phyloP scores from a whole-genome alignment of 2,113 vertebrate species.

The Cichladusa arquata region DNA sequence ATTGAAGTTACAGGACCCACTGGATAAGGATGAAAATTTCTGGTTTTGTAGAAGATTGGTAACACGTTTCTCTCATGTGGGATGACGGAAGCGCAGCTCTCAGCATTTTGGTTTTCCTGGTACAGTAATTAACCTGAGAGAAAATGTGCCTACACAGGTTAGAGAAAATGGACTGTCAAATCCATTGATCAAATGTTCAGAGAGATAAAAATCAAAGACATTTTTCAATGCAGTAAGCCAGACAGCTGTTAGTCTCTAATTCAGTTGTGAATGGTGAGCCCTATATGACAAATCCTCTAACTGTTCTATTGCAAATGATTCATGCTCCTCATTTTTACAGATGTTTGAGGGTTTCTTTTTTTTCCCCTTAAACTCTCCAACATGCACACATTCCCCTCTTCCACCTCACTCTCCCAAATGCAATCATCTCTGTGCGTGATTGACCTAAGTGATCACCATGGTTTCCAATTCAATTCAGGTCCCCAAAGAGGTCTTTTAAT shows the following conservation, averaged over 20 bases:
- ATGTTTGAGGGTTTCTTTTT: not conserved
- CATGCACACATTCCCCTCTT: not conserved
- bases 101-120: not conserved
- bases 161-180: not conserved
- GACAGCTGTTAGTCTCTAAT: not conserved
- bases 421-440: not conserved
- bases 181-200: not conserved
- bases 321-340: not conserved
- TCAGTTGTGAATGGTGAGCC: not conserved
- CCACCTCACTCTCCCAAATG: not conserved
- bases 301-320: not conserved
- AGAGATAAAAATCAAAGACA: not conserved
- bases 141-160: not conserved
- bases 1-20: not conserved
- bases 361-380: not conserved
- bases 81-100: not conserved
- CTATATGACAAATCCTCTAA: not conserved
- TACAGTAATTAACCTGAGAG: not conserved
- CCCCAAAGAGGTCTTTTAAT: conserved; percentile 55
- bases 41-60: not conserved
- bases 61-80: not conserved
- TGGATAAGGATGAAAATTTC: not conserved
- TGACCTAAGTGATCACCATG: conserved; percentile 41
- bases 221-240: not conserved
- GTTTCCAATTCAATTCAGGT: conserved; percentile 53